Conservation (phyloP, 2,113 vertebrate species). For the Nasalis larvatus region DNA sequence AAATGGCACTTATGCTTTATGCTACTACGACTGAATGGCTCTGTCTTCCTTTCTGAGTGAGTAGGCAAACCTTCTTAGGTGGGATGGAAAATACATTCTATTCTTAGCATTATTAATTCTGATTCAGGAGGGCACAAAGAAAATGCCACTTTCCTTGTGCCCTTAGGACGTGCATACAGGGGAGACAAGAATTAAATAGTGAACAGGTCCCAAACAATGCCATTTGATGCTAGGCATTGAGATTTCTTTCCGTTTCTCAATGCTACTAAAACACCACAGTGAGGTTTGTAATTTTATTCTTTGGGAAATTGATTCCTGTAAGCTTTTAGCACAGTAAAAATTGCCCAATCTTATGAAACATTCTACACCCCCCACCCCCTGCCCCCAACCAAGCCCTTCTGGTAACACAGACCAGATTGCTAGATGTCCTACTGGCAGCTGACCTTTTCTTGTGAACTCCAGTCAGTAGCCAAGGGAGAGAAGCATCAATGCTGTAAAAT, state of each 20-base stretch:
- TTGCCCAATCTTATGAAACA: constrained; percentile 75
- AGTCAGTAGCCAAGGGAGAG: constrained; percentile 66
- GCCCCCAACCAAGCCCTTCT: constrained; percentile 67
- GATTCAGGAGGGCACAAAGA: constrained; percentile 69
- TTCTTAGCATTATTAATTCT: constrained; percentile 64
- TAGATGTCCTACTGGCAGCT: constrained; percentile 64
- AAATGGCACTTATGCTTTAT: constrained; percentile 21
- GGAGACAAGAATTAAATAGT: constrained; percentile 75
- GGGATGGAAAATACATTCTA: constrained; percentile 51
- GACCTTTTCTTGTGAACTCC: constrained; percentile 66
- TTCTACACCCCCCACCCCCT: not conserved
- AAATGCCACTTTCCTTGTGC: constrained; percentile 66
- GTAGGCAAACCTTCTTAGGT: constrained; percentile 53
- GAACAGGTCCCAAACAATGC: constrained; percentile 81
- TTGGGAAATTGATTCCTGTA: constrained; percentile 72
- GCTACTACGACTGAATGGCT: constrained; percentile 56
- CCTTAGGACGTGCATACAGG: not conserved
- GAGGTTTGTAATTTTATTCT: constrained; percentile 78
- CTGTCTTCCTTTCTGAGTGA: constrained; percentile 31
- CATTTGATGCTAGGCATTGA: constrained; percentile 60
- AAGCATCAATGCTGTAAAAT: constrained; percentile 64
- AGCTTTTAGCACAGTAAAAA: constrained; percentile 76
- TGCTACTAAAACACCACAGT: constrained; percentile 70
- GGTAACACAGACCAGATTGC: constrained; percentile 74
- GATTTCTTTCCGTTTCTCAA: constrained; percentile 78